Percentiles rank a stretch among this genome's conserved stretches.
These are phyloP conservation scores for Cotesia glomerata DNA, from an alignment of 1,140 invertebrate species.

Conservation along the genomic window DNA sequence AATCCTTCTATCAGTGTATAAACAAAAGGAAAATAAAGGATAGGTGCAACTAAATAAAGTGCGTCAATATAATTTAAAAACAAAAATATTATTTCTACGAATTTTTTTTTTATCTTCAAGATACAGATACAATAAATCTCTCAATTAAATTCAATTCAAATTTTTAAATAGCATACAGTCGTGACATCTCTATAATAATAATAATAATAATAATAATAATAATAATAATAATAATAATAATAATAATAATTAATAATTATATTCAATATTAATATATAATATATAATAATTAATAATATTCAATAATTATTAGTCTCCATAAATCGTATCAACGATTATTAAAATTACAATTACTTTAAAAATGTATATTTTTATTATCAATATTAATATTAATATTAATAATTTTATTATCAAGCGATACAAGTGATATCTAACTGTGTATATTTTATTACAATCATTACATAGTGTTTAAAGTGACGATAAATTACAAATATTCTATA, in stretches of 20 bases:
- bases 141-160: constrained; percentile 34
- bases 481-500: no score
- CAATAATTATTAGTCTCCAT: constrained; percentile 14
- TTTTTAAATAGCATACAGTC: constrained; percentile 29
- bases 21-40: neutral
- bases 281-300: constrained; percentile 7
- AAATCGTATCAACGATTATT: neutral
- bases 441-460: no score
- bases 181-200: constrained; percentile 28
- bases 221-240: neutral
- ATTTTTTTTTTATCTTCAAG: constrained; percentile 31
- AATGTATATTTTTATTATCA: no score
- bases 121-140: constrained; percentile 33
- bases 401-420: no score
- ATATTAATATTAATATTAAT: no score
- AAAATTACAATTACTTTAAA: neutral
- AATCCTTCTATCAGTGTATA: no score
- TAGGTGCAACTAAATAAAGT: constrained; percentile 36
- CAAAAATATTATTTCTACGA: constrained; percentile 52
- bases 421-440: no score
- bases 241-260: no score
- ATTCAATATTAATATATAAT: no score
- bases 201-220: no score
- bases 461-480: no score
- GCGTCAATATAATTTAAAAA: constrained; percentile 45